phyloP scores from a whole-genome alignment of 2,797 vertebrate species.

The Diceros bicornis region DNA sequence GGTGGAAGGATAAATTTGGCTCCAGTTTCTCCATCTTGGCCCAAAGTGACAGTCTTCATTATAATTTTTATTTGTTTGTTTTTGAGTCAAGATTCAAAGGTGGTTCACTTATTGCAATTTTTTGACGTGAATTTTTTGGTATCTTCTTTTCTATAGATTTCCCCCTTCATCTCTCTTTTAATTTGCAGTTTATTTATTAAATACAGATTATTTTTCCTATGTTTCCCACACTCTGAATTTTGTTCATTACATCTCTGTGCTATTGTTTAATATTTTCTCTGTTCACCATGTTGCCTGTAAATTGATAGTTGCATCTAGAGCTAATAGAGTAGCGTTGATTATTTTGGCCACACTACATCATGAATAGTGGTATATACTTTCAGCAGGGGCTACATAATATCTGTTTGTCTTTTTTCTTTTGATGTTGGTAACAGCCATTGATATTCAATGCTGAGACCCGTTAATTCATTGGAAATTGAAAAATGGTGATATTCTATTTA shows the following conservation, averaged over 20 bases:
- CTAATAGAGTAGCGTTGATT: neutral
- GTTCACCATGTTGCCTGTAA: neutral
- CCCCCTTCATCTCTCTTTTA: neutral
- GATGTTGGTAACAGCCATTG: neutral
- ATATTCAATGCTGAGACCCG: neutral
- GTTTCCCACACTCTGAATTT: neutral
- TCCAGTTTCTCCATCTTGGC: neutral
- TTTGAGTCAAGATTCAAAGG: neutral
- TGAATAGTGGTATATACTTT: slow-evolving; percentile 22
- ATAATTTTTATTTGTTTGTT: neutral
- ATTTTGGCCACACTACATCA: neutral
- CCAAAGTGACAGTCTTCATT: neutral
- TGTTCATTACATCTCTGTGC: neutral
- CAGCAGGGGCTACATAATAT: neutral
- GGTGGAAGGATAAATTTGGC: neutral
- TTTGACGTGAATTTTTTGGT: neutral
- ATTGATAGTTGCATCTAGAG: neutral
- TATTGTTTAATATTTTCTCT: neutral
- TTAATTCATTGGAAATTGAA: neutral
- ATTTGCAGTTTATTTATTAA: neutral
- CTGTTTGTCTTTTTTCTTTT: neutral
- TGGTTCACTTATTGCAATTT: neutral
- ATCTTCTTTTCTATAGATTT: neutral
- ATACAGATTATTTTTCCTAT: neutral
- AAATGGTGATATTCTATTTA: neutral